A percentile compares a stretch with the other conserved stretches of the same genome.
Conservation (phyloP, 2,888 invertebrate genomes). For the Habrosyne pyritoides region DNA sequence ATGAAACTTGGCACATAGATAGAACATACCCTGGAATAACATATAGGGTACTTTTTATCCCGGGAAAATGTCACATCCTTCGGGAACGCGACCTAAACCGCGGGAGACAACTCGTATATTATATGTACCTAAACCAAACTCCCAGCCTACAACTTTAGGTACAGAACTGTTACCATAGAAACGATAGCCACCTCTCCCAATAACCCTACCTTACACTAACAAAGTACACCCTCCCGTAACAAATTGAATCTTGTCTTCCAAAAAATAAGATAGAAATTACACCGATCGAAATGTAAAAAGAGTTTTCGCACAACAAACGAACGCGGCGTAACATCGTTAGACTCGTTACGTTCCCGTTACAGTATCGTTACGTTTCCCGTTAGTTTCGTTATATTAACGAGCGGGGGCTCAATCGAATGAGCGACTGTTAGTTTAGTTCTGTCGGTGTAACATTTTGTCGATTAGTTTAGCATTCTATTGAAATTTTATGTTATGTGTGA, state of each 20-base stretch:
- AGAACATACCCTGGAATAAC: no score
- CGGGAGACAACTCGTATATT: no score
- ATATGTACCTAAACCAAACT: no score
- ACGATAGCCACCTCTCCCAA: background rate
- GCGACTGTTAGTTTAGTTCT: slow-evolving; percentile 9
- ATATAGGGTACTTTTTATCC: no score
- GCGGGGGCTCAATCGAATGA: slow-evolving; percentile 41
- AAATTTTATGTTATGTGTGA: background rate
- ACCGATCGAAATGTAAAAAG: slow-evolving; percentile 24
- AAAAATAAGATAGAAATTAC: slow-evolving; percentile 29
- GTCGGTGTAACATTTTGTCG: slow-evolving; percentile 22
- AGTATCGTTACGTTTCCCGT: slow-evolving; percentile 40
- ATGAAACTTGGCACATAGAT: no score
- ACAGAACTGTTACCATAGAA: background rate
- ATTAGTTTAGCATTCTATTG: slow-evolving; percentile 19
- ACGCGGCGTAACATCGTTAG: slow-evolving; percentile 43
- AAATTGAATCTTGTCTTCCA: slow-evolving; percentile 19
- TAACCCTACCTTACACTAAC: background rate
- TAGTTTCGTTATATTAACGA: slow-evolving; percentile 53
- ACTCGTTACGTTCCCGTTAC: slow-evolving; percentile 49
- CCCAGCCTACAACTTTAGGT: background rate
- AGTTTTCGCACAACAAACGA: slow-evolving; percentile 44
- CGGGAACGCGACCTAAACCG: no score
- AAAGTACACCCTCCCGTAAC: background rate
- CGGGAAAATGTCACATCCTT: no score